phyloP scores from a whole-genome alignment of 1,140 invertebrate genomes.

The Mylabris phalerata region DNA sequence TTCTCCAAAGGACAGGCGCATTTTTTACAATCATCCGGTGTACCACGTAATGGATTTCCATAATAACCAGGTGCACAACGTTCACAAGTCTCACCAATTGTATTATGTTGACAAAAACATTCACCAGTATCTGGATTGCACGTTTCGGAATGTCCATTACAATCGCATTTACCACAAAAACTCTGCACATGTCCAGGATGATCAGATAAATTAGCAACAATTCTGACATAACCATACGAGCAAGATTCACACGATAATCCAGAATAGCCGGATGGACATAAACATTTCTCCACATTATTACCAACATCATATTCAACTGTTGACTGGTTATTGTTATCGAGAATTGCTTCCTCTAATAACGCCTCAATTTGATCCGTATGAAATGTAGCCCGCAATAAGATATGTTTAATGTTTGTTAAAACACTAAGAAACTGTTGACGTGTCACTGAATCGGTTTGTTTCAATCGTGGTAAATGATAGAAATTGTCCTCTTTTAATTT shows the following conservation, averaged over 20 bases:
- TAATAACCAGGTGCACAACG: conserved; percentile 84
- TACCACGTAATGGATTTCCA: conserved; percentile 75
- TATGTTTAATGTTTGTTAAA: conserved; percentile 67
- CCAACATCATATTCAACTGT: conserved; percentile 19
- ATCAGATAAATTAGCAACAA: conserved; percentile 53
- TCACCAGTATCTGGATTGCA: conserved; percentile 73
- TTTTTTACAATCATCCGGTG: conserved; percentile 67
- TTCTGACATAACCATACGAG: conserved; percentile 74
- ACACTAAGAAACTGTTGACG: conserved; percentile 77
- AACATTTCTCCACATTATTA: conserved; percentile 54
- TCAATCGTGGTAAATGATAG: conserved; percentile 60
- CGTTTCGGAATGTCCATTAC: conserved; percentile 77
- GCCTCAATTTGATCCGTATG: conserved; percentile 92
- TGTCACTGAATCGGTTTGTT: conserved; percentile 53
- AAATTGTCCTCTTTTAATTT: conserved; percentile 62
- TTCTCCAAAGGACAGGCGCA: conserved; percentile 80
- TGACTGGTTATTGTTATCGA: conserved; percentile 20
- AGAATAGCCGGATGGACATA: conserved; percentile 59
- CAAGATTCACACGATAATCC: conserved; percentile 83
- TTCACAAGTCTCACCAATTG: conserved; percentile 69
- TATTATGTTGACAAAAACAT: conserved; percentile 67
- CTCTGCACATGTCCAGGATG: conserved; percentile 35
- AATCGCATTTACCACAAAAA: conserved; percentile 81
- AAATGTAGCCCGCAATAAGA: conserved; percentile 82
- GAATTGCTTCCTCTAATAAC: conserved; percentile 38